These are phyloP conservation scores for Pangasius djambal DNA, from an alignment of 2,797 vertebrate genomes.

Conservation along the genomic window DNA sequence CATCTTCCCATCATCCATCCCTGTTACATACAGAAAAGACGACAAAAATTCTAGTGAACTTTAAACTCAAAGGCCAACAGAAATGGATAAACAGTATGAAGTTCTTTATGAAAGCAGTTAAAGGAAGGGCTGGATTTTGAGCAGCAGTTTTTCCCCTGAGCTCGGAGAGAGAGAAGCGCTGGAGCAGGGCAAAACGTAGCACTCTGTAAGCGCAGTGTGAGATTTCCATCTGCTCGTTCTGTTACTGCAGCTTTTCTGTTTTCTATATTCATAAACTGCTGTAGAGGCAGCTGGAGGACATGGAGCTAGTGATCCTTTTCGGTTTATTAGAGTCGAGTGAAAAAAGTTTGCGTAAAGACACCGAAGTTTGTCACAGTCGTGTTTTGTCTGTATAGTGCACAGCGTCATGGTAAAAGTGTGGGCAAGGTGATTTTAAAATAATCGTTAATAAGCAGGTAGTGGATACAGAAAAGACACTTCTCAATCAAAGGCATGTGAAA, in stretches of 20 bases:
- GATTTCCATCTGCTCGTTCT: conserved; percentile 12
- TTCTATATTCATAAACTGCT: not conserved
- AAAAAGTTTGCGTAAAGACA: not conserved
- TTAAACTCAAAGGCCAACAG: not conserved
- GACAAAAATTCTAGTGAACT: not conserved
- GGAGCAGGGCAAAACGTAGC: not conserved
- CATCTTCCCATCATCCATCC: not conserved
- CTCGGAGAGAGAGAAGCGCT: not conserved
- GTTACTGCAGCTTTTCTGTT: not conserved
- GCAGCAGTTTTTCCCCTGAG: not conserved
- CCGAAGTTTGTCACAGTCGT: not conserved
- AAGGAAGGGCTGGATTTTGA: not conserved
- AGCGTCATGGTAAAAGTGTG: not conserved
- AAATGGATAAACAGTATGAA: not conserved
- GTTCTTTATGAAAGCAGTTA: not conserved
- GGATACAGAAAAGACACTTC: not conserved
- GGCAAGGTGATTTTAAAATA: not conserved
- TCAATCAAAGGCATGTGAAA: not conserved
- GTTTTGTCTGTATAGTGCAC: not conserved
- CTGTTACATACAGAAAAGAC: not conserved
- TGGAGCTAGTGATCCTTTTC: not conserved
- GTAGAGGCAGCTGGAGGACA: not conserved
- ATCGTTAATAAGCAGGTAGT: not conserved
- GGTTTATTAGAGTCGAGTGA: not conserved
- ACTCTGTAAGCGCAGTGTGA: not conserved